Evolutionary conservation across 2,113 vertebrate genomes (phyloP).

Genomic region (Myocastor coypus): DNA sequence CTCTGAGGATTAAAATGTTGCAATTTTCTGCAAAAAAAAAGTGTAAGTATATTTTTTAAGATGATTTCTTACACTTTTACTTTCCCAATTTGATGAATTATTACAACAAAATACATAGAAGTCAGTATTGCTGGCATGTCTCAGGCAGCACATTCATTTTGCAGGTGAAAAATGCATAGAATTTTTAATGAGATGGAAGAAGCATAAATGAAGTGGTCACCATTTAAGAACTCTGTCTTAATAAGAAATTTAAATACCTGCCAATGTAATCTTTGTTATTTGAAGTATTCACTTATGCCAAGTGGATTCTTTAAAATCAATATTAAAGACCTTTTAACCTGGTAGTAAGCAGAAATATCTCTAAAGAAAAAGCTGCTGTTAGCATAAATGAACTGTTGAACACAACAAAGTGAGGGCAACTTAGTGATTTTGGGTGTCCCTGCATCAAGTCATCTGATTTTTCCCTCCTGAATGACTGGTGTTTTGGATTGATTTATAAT

Average conservation of each 20-base stretch:
- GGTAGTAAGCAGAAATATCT: background rate
- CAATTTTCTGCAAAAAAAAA: slow-evolving; percentile 13
- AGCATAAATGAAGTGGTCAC: slow-evolving; percentile 63
- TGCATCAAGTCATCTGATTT: slow-evolving; percentile 52
- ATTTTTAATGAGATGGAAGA: slow-evolving; percentile 66
- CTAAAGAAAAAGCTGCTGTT: slow-evolving; percentile 64
- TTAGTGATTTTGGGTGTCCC: slow-evolving; percentile 50
- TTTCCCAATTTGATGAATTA: slow-evolving; percentile 46
- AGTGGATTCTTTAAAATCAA: slow-evolving; percentile 57
- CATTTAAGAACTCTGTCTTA: slow-evolving; percentile 46
- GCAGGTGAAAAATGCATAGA: slow-evolving; percentile 55
- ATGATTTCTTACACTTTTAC: slow-evolving; percentile 50
- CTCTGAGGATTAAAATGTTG: slow-evolving; percentile 54
- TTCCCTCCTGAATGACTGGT: slow-evolving; percentile 4
- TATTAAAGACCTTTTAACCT: slow-evolving; percentile 34
- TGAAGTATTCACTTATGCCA: slow-evolving; percentile 22
- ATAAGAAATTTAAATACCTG: slow-evolving; percentile 32
- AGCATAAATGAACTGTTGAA: slow-evolving; percentile 43
- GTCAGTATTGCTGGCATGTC: slow-evolving; percentile 15
- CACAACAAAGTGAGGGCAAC: slow-evolving; percentile 34
- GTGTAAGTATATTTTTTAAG: background rate
- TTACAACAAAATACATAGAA: slow-evolving; percentile 58
- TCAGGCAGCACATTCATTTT: slow-evolving; percentile 57
- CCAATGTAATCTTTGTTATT: slow-evolving; percentile 11
- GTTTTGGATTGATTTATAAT: slow-evolving; percentile 46